Conservation (phyloP, 1,140 invertebrate species). For the Drosophila arizonae region DNA sequence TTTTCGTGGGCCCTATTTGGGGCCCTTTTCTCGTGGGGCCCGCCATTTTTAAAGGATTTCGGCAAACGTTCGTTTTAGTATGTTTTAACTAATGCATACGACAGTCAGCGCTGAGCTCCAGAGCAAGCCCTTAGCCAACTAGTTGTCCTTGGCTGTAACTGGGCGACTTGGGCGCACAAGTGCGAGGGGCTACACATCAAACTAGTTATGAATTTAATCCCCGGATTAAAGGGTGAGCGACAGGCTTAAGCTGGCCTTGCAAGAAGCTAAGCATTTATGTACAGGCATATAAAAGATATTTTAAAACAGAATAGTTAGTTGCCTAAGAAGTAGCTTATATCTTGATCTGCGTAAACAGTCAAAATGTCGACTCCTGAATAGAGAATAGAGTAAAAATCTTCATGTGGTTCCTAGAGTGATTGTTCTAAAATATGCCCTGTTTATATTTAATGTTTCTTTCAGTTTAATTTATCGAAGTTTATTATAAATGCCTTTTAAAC, state of each 20-base stretch:
- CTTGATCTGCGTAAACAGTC: too few species aligned
- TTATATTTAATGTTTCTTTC: too few species aligned
- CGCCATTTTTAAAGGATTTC: slow-evolving; percentile 60
- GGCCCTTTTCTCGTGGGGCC: slow-evolving; percentile 17
- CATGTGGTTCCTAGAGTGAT: too few species aligned
- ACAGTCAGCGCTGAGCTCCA: not conserved
- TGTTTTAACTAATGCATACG: slow-evolving; percentile 34
- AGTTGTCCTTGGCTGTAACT: slow-evolving; percentile 1
- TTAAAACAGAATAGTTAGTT: not conserved
- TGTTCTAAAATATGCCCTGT: too few species aligned
- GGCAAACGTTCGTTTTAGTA: slow-evolving; percentile 37
- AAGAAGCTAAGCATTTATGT: not conserved
- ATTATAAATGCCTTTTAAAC: too few species aligned
- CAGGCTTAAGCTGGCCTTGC: not conserved
- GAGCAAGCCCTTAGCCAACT: not conserved
- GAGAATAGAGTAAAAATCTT: too few species aligned
- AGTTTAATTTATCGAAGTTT: too few species aligned
- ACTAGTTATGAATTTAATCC: not conserved
- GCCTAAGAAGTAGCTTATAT: too few species aligned
- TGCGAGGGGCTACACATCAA: not conserved
- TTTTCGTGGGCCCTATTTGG: slow-evolving; percentile 61
- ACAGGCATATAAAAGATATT: not conserved
- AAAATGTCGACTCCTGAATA: too few species aligned
- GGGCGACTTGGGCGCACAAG: too few species aligned
- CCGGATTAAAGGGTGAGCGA: slow-evolving; percentile 1